Evolutionary conservation across 1,140 invertebrate species (phyloP).

Genomic region (Sesamia nonagrioides): DNA sequence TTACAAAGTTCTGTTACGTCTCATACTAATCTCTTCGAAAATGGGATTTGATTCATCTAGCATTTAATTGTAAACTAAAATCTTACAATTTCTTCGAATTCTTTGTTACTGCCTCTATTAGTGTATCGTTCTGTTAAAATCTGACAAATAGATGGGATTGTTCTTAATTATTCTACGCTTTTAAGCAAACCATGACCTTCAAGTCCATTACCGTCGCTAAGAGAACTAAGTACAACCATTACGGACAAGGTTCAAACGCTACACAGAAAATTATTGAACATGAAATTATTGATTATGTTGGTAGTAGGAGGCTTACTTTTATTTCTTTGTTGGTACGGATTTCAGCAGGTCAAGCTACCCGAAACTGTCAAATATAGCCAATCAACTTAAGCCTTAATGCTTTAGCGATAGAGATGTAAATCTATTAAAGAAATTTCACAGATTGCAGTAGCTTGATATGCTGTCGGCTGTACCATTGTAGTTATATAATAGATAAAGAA

Average conservation of each 20-base stretch:
- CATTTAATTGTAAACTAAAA: background rate
- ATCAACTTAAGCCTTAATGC: too few relatives aligned
- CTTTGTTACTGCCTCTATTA: background rate
- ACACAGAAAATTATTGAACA: background rate
- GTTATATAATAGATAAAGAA: too few relatives aligned
- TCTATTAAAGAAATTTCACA: too few relatives aligned
- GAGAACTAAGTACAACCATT: background rate
- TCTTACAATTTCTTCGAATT: background rate
- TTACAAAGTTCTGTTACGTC: background rate
- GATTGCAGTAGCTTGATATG: too few relatives aligned
- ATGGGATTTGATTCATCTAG: background rate
- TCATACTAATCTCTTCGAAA: background rate
- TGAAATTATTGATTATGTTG: too few relatives aligned
- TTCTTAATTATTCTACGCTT: conserved; percentile 18
- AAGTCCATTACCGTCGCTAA: conserved; percentile 6
- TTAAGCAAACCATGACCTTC: conserved; percentile 16
- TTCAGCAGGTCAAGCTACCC: too few relatives aligned
- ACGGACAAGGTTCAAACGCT: conserved; percentile 11
- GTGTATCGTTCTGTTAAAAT: background rate
- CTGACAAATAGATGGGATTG: background rate
- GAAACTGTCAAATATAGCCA: too few relatives aligned
- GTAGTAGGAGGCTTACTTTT: background rate
- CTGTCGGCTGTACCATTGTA: too few relatives aligned
- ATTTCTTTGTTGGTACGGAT: background rate
- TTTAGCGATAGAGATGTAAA: too few relatives aligned